A percentile compares a stretch with the other conserved stretches of the same genome.
Conservation (phyloP, 2,888 invertebrate genomes). For the Caenorhabditis zanzibari region DNA sequence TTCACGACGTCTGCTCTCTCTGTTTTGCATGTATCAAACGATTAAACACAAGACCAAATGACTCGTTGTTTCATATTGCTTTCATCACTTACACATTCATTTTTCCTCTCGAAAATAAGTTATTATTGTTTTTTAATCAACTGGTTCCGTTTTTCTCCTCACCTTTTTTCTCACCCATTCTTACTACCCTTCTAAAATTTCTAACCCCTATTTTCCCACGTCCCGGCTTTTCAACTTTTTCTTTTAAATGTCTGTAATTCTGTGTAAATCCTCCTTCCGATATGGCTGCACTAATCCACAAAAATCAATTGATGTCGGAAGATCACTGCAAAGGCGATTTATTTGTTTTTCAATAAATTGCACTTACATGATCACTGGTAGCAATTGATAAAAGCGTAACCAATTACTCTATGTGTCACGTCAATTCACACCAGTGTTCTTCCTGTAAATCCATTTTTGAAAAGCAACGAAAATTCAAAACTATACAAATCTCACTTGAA, state of each 20-base stretch:
- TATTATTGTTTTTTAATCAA: neutral
- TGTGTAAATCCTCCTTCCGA: conserved; percentile 32
- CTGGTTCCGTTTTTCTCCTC: neutral
- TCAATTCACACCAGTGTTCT: conserved; percentile 46
- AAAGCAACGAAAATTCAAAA: neutral
- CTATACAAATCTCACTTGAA: neutral
- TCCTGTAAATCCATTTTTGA: conserved; percentile 34
- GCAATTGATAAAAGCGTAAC: conserved; percentile 26
- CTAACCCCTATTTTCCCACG: conserved; percentile 6
- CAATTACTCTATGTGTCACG: conserved; percentile 22
- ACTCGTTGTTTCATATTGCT: neutral
- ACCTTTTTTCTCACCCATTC: conserved; percentile 4
- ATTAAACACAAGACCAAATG: neutral
- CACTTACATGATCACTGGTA: neutral
- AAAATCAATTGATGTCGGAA: neutral
- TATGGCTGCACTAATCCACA: conserved; percentile 63
- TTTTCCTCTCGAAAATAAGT: neutral
- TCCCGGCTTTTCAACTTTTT: conserved; percentile 18
- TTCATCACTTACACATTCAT: neutral
- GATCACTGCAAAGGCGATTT: neutral
- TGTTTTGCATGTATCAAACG: conserved; percentile 2
- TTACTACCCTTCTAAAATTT: neutral
- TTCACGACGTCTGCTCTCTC: neutral
- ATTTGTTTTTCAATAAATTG: neutral
- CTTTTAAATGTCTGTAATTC: conserved; percentile 42